A percentile compares a stretch with the other conserved stretches of the same genome.
These are phyloP conservation scores for Lytechinus variegatus DNA, from an alignment of 35 echinoderm and acorn worm genomes.

Conservation along the genomic window DNA sequence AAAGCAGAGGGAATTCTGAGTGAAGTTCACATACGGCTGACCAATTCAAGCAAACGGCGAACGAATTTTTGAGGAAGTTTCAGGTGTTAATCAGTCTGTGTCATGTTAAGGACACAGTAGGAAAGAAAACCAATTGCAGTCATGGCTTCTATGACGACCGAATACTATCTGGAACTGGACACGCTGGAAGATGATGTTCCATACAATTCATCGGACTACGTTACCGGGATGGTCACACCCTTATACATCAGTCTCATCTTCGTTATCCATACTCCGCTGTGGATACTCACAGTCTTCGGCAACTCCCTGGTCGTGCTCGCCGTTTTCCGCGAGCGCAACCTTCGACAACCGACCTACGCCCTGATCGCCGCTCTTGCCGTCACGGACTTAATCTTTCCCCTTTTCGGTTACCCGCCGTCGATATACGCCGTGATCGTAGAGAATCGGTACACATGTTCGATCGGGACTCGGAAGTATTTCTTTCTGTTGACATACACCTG, in stretches of 20 bases:
- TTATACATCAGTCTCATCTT: background rate
- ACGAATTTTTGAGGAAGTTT: background rate
- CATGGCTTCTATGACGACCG: background rate
- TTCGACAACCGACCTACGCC: background rate
- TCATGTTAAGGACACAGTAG: background rate
- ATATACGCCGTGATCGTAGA: conserved; percentile 45
- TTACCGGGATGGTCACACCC: background rate
- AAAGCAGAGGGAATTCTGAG: background rate
- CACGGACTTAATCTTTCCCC: background rate
- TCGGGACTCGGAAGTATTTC: conserved; percentile 41
- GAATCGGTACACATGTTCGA: conserved; percentile 34
- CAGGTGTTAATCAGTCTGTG: background rate
- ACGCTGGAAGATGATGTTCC: background rate
- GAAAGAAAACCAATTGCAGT: background rate
- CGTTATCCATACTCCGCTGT: background rate
- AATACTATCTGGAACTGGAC: background rate
- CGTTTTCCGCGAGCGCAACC: conserved; percentile 23
- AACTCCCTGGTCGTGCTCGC: conserved; percentile 30
- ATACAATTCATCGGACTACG: conserved; percentile 27
- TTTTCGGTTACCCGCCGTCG: conserved; percentile 9
- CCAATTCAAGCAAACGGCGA: no score
- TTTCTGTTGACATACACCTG: conserved; percentile 19
- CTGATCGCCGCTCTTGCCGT: background rate
- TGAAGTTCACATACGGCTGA: background rate
- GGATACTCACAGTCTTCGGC: conserved; percentile 29